phyloP scores from a whole-genome alignment of 2,113 vertebrate genomes.

The Gallinago paraguaiae region DNA sequence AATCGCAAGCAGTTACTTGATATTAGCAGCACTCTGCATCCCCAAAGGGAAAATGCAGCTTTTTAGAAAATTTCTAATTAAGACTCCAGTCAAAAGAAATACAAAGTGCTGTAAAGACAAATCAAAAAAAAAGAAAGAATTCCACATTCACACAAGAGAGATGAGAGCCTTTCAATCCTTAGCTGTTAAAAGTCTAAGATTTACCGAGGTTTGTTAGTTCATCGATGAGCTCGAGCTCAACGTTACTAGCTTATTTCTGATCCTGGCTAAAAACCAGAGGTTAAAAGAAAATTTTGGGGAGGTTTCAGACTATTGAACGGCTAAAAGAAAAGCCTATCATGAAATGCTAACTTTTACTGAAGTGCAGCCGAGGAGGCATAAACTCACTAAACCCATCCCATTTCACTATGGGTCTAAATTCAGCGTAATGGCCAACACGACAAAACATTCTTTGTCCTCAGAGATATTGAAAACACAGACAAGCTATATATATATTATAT shows the following conservation, averaged over 20 bases:
- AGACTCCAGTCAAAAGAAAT: neutral
- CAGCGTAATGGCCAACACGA: rapidly evolving
- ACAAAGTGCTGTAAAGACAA: neutral
- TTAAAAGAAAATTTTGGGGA: neutral
- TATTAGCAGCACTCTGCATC: neutral
- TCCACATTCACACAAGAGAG: neutral
- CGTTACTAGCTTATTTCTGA: neutral
- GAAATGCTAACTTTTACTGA: neutral
- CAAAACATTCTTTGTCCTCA: neutral
- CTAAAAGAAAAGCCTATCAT: neutral
- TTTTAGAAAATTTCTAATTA: neutral
- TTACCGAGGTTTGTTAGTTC: neutral
- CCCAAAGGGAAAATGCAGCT: neutral
- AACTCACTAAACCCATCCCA: neutral
- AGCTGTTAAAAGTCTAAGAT: neutral
- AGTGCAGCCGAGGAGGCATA: neutral
- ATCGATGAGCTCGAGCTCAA: neutral
- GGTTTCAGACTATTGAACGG: neutral
- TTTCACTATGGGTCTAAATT: neutral
- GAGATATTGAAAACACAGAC: neutral
- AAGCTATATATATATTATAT: neutral
- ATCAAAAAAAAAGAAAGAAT: neutral
- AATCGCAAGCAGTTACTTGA: neutral
- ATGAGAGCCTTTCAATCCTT: neutral
- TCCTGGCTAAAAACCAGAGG: neutral